A percentile compares a stretch with the other conserved stretches of the same genome.
These are phyloP conservation scores for Ctena decussata DNA, from an alignment of 2,888 invertebrate species.

Conservation along the genomic window DNA sequence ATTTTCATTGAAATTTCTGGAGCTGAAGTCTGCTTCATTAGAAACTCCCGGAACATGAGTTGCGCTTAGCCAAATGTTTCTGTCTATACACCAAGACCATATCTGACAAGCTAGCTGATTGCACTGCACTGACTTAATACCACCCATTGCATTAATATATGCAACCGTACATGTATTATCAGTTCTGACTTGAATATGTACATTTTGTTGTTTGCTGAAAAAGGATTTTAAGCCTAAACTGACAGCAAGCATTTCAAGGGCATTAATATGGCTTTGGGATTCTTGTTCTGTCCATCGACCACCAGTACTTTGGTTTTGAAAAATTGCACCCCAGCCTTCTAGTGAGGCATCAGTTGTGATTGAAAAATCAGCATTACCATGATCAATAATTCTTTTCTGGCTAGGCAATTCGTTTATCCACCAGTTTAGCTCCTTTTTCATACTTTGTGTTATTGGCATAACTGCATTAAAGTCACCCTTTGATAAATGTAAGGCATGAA, in stretches of 20 bases:
- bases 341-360: slow-evolving; percentile 14
- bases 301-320: not conserved
- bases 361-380: not conserved
- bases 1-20: too few species aligned
- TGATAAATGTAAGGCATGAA: not conserved
- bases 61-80: not conserved
- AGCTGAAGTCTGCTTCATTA: not conserved
- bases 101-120: slow-evolving; percentile 20
- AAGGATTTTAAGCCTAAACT: slow-evolving; percentile 32
- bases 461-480: slow-evolving; percentile 9
- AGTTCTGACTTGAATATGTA: slow-evolving; percentile 36
- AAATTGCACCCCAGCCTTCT: slow-evolving; percentile 19
- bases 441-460: not conserved
- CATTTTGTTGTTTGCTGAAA: not conserved
- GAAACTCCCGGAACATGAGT: not conserved
- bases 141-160: slow-evolving; percentile 46
- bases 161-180: slow-evolving; percentile 47
- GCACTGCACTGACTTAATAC: slow-evolving; percentile 6
- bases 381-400: slow-evolving; percentile 1
- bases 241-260: slow-evolving; percentile 48
- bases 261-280: slow-evolving; percentile 42
- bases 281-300: slow-evolving; percentile 35
- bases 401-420: slow-evolving; percentile 12
- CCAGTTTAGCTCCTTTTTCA: slow-evolving; percentile 19
- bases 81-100: slow-evolving; percentile 24